Evolutionary conservation across 1,140 invertebrate genomes (phyloP).

Genomic region (Drosophila quadrilineata): DNA sequence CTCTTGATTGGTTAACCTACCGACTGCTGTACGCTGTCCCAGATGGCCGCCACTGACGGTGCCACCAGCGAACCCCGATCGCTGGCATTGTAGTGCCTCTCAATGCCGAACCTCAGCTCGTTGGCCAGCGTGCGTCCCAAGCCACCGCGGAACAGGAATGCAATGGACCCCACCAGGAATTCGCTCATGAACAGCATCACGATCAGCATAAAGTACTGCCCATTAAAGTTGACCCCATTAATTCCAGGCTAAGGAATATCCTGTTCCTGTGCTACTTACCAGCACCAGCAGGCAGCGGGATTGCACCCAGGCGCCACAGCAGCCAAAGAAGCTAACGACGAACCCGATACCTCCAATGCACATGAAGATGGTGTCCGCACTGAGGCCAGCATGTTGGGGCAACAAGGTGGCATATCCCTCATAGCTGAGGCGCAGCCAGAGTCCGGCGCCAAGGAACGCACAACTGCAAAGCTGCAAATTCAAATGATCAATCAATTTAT

Average conservation of each 20-base stretch:
- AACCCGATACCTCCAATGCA: conserved; percentile 87
- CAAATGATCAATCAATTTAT: neutral
- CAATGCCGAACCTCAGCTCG: conserved; percentile 87
- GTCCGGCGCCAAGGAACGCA: conserved; percentile 87
- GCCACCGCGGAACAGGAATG: conserved; percentile 89
- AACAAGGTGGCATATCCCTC: conserved; percentile 87
- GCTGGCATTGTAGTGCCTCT: conserved; percentile 86
- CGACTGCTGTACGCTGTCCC: conserved; percentile 88
- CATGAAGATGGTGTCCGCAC: conserved; percentile 87
- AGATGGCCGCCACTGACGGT: conserved; percentile 85
- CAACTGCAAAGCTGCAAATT: conserved; percentile 88
- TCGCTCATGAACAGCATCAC: conserved; percentile 90
- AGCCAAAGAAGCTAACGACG: conserved; percentile 89
- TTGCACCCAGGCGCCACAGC: conserved; percentile 91
- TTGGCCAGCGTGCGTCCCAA: conserved; percentile 85
- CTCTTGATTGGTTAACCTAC: conserved; percentile 81
- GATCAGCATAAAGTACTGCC: conserved; percentile 93
- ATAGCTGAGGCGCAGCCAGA: conserved; percentile 88
- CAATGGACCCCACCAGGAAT: conserved; percentile 88
- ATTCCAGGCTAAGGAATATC: conserved; percentile 63
- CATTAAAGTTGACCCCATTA: no score
- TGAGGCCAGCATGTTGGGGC: conserved; percentile 87
- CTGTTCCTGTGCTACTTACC: conserved; percentile 82
- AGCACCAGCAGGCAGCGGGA: conserved; percentile 89
- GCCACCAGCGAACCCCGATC: conserved; percentile 83